A percentile compares a stretch with the other conserved stretches of the same genome.
These are phyloP conservation scores for Agrotis exclamationis DNA, from an alignment of 2,888 invertebrate species.

Conservation along the genomic window DNA sequence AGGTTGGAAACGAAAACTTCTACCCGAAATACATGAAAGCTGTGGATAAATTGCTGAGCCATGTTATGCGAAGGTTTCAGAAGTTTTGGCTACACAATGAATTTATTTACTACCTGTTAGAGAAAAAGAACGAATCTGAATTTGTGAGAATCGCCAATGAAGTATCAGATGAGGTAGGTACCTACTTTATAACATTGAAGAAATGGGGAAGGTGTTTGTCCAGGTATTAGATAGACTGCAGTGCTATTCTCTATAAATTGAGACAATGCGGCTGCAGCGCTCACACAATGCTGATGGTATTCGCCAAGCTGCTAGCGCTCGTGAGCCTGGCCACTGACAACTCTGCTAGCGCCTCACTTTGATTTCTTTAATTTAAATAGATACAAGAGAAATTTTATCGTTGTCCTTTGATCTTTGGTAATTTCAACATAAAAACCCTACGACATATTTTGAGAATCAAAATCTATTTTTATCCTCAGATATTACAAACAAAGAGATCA, in stretches of 20 bases:
- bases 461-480: background rate
- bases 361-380: too few species aligned
- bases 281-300: too few species aligned
- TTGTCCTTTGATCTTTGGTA: too few species aligned
- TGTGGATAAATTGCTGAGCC: background rate
- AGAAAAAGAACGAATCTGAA: background rate
- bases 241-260: too few species aligned
- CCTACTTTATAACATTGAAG: background rate
- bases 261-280: too few species aligned
- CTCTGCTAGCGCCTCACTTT: too few species aligned
- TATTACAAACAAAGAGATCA: background rate
- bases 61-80: background rate
- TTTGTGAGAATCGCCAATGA: background rate
- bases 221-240: background rate
- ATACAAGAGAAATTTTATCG: too few species aligned
- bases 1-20: background rate
- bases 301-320: too few species aligned
- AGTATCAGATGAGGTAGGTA: slow-evolving; percentile 1
- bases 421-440: too few species aligned
- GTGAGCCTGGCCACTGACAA: too few species aligned
- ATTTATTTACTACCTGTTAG: background rate
- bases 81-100: slow-evolving; percentile 17
- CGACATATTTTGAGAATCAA: background rate
- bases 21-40: slow-evolving; percentile 9
- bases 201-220: background rate